These are phyloP conservation scores for Anhinga rufa DNA, from an alignment of 2,113 vertebrate genomes.

Conservation along the genomic window DNA sequence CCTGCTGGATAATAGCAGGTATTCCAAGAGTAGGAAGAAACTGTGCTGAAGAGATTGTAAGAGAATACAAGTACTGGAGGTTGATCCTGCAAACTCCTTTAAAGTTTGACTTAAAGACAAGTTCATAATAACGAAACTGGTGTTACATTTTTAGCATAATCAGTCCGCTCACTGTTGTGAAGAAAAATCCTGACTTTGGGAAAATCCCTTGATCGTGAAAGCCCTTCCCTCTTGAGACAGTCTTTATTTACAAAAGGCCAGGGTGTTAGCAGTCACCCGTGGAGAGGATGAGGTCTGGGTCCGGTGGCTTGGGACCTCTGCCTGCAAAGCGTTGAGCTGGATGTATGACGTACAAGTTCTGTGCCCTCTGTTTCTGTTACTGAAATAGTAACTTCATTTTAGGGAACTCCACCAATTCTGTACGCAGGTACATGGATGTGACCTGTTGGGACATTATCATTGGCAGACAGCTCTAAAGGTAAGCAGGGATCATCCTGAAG, in stretches of 20 bases:
- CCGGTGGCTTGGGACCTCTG: background rate
- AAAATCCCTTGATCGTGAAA: background rate
- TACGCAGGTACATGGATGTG: background rate
- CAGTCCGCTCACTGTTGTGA: background rate
- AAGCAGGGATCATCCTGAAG: background rate
- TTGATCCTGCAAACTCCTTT: background rate
- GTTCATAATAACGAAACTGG: background rate
- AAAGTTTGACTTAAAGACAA: background rate
- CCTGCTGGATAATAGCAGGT: background rate
- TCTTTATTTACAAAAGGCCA: background rate
- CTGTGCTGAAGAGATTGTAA: background rate
- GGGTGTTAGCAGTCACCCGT: background rate
- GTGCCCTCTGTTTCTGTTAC: background rate
- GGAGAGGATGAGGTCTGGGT: background rate
- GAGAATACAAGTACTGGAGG: background rate
- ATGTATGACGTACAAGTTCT: fast-evolving
- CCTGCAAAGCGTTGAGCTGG: background rate
- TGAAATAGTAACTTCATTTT: background rate
- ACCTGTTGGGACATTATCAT: background rate
- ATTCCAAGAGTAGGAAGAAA: background rate
- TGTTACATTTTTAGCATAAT: background rate
- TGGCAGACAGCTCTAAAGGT: background rate
- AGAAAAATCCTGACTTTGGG: background rate
- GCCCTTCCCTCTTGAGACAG: background rate
- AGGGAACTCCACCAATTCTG: background rate